Percentiles rank a stretch among this genome's conserved stretches.
Conservation (phyloP, 2,888 invertebrate genomes). For the Thereva unica region DNA sequence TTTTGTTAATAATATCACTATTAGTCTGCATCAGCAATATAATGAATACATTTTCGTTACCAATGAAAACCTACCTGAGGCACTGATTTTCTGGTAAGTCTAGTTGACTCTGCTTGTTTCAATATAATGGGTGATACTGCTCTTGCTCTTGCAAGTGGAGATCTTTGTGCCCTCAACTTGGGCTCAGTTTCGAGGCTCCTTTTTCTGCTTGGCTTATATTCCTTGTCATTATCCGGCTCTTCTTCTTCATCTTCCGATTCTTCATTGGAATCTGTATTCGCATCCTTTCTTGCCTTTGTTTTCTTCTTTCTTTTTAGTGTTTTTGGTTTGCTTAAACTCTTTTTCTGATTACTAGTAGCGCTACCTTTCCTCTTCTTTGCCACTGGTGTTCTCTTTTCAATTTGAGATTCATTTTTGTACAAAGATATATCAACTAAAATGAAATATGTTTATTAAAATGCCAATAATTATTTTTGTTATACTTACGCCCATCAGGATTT, state of each 20-base stretch:
- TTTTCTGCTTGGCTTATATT: slow-evolving; percentile 50
- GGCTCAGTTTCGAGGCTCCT: slow-evolving; percentile 39
- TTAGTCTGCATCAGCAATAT: too few species aligned
- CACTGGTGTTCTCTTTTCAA: slow-evolving; percentile 61
- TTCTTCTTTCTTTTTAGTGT: slow-evolving; percentile 42
- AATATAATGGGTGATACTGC: slow-evolving; percentile 50
- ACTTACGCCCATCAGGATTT: slow-evolving; percentile 84
- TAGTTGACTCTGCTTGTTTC: slow-evolving; percentile 44
- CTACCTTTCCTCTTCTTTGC: slow-evolving; percentile 42
- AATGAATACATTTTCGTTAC: too few species aligned
- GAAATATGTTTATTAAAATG: slow-evolving; percentile 40
- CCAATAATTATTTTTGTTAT: slow-evolving; percentile 29
- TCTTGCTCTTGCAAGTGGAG: slow-evolving; percentile 50
- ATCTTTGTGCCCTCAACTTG: slow-evolving; percentile 47
- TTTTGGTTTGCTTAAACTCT: slow-evolving; percentile 33
- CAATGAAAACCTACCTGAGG: slow-evolving; percentile 41
- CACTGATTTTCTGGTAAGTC: slow-evolving; percentile 47
- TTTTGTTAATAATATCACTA: too few species aligned
- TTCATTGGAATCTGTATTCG: slow-evolving; percentile 46
- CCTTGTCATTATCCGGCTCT: slow-evolving; percentile 38
- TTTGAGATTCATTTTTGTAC: slow-evolving; percentile 81
- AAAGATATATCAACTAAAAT: slow-evolving; percentile 79
- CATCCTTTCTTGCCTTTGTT: slow-evolving; percentile 38
- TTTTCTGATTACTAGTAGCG: slow-evolving; percentile 43
- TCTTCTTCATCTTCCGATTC: slow-evolving; percentile 26